Evolutionary conservation across 2,113 vertebrate genomes (phyloP).

Genomic region (Sturnira hondurensis): DNA sequence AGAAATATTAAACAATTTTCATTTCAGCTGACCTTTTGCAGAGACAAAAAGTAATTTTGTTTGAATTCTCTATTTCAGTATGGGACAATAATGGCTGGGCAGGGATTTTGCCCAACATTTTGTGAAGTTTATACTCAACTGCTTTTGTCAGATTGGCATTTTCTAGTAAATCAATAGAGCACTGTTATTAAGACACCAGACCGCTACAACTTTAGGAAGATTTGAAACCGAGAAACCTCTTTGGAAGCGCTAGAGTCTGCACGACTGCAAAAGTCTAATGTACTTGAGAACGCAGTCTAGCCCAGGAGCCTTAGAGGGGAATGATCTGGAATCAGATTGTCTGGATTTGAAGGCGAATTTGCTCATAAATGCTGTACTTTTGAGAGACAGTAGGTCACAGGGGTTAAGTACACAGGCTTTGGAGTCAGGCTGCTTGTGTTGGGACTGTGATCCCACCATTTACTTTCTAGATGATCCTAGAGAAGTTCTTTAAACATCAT

Average conservation of each 20-base stretch:
- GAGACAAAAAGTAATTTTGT: slow-evolving; percentile 54
- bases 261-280: neutral
- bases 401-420: neutral
- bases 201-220: neutral
- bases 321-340: neutral
- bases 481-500: neutral
- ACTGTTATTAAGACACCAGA: neutral
- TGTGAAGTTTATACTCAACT: neutral
- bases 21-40: slow-evolving; percentile 38
- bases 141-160: neutral
- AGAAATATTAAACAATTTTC: slow-evolving; percentile 46
- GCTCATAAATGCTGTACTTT: neutral
- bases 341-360: neutral
- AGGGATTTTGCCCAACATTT: slow-evolving; percentile 27
- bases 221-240: neutral
- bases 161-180: slow-evolving; percentile 39
- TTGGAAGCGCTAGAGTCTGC: neutral
- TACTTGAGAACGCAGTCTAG: neutral
- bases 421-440: neutral
- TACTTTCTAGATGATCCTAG: neutral
- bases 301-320: neutral
- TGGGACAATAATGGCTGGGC: neutral
- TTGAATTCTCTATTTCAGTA: slow-evolving; percentile 18
- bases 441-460: neutral
- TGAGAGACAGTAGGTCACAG: neutral